Evolutionary conservation across 2,797 vertebrate genomes (phyloP), one percentile per base, ranked within the genome.

Genomic region (Eulemur mongoz): DNA sequence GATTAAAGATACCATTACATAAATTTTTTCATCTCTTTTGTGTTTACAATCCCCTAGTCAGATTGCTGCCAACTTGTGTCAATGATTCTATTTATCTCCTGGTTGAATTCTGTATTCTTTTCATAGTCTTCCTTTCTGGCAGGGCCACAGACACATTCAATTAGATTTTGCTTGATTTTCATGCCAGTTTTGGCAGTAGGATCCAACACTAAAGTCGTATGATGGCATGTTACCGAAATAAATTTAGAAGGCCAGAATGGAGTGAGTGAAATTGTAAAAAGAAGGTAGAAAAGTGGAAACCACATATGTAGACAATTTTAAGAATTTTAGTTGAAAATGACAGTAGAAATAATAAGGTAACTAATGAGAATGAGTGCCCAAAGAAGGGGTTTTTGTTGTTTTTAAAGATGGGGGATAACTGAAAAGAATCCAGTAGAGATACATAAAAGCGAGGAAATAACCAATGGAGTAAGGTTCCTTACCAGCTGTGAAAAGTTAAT

Each of bases 81-180:
- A 95, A 43, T 4, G 61, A 10, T 40, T 76, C 30, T 35, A 6
- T 80, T 73, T 57, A 50, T 70, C 63, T 86, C 9, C 50, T 90
- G 7, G 25, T 93, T 93, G 50, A 90, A 76, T 61, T 81, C 30
- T 94, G 6, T 48, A 20, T 92, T 80, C 30, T 87, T 75, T 75
- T 80, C 69, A 70, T 57, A 38, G 35, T 52, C 18, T 79, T 79
- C 43, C 45, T 59, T 59, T 59, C 57, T 27, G 57, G 23, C 57
- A 27, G 57, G 57, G 57, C 57, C 22, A 35, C 17, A 80, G 50
- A 40, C 40, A 54, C 7, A 6, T 78, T 57, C 57, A 48, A 75
- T 38, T 45, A 65, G 27, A 88, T 83, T 90, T 93, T 92, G 50
- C n/a, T 83, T 90, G 45, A 59, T 35, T 94, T 84, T 52, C 30